Percentiles rank a stretch among this genome's conserved stretches.
Evolutionary conservation across 2,113 vertebrate genomes (phyloP).

Genomic region (Physeter macrocephalus): DNA sequence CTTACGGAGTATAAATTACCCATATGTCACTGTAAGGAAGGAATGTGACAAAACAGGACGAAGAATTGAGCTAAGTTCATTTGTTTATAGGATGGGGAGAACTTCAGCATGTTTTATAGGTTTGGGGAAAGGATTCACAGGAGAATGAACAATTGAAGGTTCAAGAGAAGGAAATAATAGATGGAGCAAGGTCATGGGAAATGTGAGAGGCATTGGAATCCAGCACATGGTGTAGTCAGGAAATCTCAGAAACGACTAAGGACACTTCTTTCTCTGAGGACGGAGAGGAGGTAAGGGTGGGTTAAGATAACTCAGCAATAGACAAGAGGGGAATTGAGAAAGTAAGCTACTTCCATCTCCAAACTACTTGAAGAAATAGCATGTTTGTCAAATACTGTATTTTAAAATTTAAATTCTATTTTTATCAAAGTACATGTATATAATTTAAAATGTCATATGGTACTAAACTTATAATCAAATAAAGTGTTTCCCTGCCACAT

Average conservation of each 20-base stretch:
- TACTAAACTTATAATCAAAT: neutral
- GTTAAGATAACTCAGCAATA: neutral
- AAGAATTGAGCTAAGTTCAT: neutral
- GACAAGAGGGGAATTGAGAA: slow-evolving; percentile 39
- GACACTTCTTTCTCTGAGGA: neutral
- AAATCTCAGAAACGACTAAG: neutral
- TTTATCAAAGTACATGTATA: neutral
- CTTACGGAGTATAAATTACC: neutral
- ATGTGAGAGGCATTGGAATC: neutral
- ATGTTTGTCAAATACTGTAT: neutral
- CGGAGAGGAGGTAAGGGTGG: neutral
- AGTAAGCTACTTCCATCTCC: neutral
- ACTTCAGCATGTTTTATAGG: neutral
- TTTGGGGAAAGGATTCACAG: neutral
- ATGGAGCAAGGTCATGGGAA: neutral
- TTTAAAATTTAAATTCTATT: slow-evolving; percentile 11
- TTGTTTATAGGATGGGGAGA: neutral
- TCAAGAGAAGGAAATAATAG: neutral
- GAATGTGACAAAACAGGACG: neutral
- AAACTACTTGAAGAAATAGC: neutral
- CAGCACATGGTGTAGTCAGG: neutral
- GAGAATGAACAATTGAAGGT: neutral
- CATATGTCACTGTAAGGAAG: neutral
- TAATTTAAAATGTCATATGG: slow-evolving; percentile 20
- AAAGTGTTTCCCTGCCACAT: neutral